phyloP scores from a whole-genome alignment of 2,113 vertebrate species.

The Solenodon paradoxus region DNA sequence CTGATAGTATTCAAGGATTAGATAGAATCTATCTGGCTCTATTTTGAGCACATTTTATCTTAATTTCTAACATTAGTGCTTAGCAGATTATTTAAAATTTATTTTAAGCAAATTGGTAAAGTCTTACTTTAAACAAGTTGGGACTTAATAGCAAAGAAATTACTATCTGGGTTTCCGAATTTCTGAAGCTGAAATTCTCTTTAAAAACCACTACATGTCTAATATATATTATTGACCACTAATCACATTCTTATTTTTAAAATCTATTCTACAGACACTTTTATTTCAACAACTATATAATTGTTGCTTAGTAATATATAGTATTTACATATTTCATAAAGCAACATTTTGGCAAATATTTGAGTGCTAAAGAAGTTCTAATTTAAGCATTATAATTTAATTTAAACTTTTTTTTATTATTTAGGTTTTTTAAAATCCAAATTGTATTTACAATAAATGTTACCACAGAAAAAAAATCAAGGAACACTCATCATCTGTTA shows the following conservation, averaged over 20 bases:
- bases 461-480: background rate
- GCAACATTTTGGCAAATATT: background rate
- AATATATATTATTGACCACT: background rate
- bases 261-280: background rate
- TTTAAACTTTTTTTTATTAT: conserved; percentile 28
- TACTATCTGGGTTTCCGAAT: too few relatives aligned
- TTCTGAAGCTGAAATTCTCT: conserved; percentile 43
- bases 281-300: background rate
- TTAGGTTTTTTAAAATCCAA: background rate
- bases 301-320: background rate
- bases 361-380: background rate
- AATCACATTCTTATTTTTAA: background rate
- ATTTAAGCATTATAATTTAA: background rate
- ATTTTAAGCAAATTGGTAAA: conserved; percentile 12
- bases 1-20: background rate
- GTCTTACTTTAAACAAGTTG: conserved; percentile 9
- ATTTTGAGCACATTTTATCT: background rate
- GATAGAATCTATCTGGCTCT: background rate
- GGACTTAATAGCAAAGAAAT: conserved; percentile 30
- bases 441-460: background rate
- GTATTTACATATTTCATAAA: background rate
- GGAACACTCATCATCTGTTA: background rate
- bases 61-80: background rate
- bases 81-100: conserved; percentile 37
- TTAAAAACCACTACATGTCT: background rate